A percentile compares a stretch with the other conserved stretches of the same genome.
These are phyloP conservation scores for Micropterix aruncella DNA, from an alignment of 2,888 invertebrate genomes.

Conservation along the genomic window DNA sequence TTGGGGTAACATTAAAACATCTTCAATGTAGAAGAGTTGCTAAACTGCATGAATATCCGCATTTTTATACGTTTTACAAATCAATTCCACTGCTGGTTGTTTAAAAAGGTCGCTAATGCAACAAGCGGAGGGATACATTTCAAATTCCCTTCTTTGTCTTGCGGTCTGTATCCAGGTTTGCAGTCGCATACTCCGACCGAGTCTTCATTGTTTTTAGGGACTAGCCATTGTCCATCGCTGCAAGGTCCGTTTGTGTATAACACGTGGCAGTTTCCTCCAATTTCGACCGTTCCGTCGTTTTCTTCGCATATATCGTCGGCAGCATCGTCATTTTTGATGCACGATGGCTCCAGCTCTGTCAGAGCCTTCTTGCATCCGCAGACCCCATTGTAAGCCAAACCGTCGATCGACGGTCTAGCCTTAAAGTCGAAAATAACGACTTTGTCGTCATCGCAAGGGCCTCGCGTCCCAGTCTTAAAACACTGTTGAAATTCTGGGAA, in stretches of 20 bases:
- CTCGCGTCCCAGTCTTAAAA: slow-evolving; percentile 62
- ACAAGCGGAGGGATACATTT: slow-evolving; percentile 49
- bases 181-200: slow-evolving; percentile 51
- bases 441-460: slow-evolving; percentile 58
- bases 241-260: slow-evolving; percentile 71
- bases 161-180: slow-evolving; percentile 44
- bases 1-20: too few relatives aligned
- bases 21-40: too few relatives aligned
- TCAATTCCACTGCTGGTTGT: slow-evolving; percentile 22
- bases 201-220: slow-evolving; percentile 14
- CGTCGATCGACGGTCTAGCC: slow-evolving; percentile 62
- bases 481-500: slow-evolving; percentile 60
- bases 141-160: slow-evolving; percentile 20
- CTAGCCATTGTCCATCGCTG: slow-evolving; percentile 44
- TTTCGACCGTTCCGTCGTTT: slow-evolving; percentile 41
- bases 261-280: slow-evolving; percentile 58
- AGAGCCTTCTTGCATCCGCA: slow-evolving; percentile 52
- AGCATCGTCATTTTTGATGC: slow-evolving; percentile 12
- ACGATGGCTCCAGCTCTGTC: slow-evolving; percentile 23
- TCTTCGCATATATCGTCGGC: slow-evolving; percentile 8
- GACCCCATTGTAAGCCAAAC: slow-evolving; percentile 69
- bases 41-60: too few relatives aligned
- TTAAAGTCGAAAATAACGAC: slow-evolving; percentile 72
- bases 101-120: slow-evolving; percentile 49
- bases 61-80: not conserved